Conservation (phyloP, 2,797 vertebrate species). For the Huso huso region DNA sequence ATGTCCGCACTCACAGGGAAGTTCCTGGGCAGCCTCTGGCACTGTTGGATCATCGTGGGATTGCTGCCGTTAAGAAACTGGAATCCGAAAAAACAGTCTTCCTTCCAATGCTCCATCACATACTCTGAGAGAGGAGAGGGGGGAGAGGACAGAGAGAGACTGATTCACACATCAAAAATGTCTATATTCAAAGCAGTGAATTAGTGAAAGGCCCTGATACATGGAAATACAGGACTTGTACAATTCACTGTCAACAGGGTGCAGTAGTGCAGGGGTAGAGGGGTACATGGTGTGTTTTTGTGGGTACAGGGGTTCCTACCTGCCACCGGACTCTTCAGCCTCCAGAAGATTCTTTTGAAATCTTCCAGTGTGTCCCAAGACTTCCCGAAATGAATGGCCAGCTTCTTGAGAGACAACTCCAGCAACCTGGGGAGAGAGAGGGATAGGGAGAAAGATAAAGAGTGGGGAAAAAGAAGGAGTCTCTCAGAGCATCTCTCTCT, state of each 20-base stretch:
- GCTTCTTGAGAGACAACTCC: constrained; percentile 62
- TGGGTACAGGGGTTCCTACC: constrained; percentile 39
- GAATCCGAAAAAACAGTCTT: constrained; percentile 73
- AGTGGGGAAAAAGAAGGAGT: not conserved
- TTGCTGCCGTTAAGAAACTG: constrained; percentile 75
- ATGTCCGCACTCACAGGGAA: constrained; percentile 47
- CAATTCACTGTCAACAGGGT: no score
- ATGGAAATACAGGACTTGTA: no score
- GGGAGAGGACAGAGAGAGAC: not conserved
- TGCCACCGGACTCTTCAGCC: constrained; percentile 55
- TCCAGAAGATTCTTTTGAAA: constrained; percentile 72
- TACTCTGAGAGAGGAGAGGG: constrained; percentile 49
- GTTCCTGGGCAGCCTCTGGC: constrained; percentile 40
- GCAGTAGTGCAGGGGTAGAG: not conserved
- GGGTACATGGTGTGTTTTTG: not conserved
- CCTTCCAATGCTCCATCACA: constrained; percentile 66
- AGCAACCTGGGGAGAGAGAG: constrained; percentile 40
- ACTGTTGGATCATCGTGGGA: constrained; percentile 55
- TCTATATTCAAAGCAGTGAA: not conserved
- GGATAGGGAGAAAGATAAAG: not conserved
- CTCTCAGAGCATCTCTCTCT: not conserved
- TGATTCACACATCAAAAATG: not conserved
- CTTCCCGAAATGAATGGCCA: constrained; percentile 53
- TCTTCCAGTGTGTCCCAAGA: constrained; percentile 67
- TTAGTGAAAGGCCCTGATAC: no score